Evolutionary conservation across 2,797 vertebrate species (phyloP), one percentile per base, ranked within the genome.

Genomic region (Spinus pinus): DNA sequence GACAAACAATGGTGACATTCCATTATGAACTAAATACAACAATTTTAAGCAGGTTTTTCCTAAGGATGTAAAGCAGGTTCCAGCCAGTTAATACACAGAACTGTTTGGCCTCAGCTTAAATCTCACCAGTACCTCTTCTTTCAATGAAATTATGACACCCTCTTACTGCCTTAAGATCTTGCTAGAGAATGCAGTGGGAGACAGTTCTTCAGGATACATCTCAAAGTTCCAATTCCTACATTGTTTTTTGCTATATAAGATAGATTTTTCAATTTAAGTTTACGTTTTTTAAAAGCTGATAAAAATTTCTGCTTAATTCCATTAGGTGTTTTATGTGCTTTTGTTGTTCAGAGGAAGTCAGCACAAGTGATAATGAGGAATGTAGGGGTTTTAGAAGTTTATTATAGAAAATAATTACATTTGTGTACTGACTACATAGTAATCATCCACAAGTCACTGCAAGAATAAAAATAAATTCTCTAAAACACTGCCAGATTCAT

Each of bases 401-500:
- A 69, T 83, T 86, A 93, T 22, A 89, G 49, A 56, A 47, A 79
- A 58, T 4, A 93, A 83, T 51, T 56, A 81, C 14, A 78, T 85
- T 92, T 44, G 18, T 35, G 24, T 70, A 81, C 17, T 66, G 27
- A 77, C 37, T 65, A 54, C 7, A 70, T 8, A 70, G 35, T 14
- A 49, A 77, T 81, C 73, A 69, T 84, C 42, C 65, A 50, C 58
- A 92, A 87, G 79, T 58, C 54, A 39, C 53, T 25, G 58, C 10
- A 86, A 84, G 28, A 87, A 47, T 62, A 70, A 77, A 92, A 96
- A 78, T 12, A 80, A 79, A 61, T 72, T 90, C 33, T 66, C 64
- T 78, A 84, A 91, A 96, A 79, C 31, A 93, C 14, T 90, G 84
- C 49, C 53, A 95, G 49, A 88, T 94, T 94, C 8, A 93, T 91